phyloP scores from a whole-genome alignment of 2,797 vertebrate species.

The Halcyon chelicuti region DNA sequence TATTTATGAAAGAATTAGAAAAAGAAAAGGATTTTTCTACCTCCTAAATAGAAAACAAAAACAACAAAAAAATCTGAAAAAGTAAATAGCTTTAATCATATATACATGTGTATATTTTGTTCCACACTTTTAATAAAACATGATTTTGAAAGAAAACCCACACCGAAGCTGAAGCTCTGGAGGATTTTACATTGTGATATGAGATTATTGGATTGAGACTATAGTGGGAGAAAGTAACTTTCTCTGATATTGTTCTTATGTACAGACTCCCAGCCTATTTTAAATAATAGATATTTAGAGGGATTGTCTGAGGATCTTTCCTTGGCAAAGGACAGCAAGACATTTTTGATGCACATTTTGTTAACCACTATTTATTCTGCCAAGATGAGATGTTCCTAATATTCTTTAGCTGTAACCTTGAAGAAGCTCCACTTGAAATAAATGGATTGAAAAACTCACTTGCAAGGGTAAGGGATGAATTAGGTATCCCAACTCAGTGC shows the following conservation, averaged over 20 bases:
- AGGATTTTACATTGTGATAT: background rate
- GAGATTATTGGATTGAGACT: background rate
- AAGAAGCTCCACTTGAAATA: background rate
- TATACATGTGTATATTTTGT: background rate
- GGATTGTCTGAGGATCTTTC: background rate
- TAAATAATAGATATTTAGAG: background rate
- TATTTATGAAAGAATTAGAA: background rate
- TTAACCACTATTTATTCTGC: background rate
- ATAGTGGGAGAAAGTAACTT: background rate
- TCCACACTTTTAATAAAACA: background rate
- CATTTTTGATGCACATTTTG: background rate
- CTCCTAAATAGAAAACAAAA: background rate
- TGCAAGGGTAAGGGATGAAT: background rate
- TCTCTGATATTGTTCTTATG: background rate
- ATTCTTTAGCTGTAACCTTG: background rate
- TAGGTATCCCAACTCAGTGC: background rate
- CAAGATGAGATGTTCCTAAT: background rate
- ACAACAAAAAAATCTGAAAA: background rate
- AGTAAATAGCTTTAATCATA: background rate
- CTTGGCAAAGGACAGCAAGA: background rate
- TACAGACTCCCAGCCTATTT: background rate
- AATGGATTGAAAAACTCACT: background rate
- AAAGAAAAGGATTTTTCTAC: background rate
- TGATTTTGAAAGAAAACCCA: background rate
- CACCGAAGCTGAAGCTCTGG: background rate